Base-by-base conservation (phyloP, 2,888 invertebrate genomes). In the Morpho helenor region DNA sequence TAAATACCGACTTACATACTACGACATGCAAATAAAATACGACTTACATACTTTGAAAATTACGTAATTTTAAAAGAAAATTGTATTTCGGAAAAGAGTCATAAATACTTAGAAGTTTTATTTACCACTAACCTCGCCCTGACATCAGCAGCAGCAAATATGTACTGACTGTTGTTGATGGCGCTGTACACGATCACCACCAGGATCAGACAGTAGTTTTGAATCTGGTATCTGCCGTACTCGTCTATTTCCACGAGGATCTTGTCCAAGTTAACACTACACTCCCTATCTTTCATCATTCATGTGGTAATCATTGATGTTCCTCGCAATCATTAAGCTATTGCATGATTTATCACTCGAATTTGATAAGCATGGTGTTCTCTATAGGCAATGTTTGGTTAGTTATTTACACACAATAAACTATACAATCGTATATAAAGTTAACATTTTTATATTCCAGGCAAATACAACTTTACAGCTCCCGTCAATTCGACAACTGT, bases 141-240 rank as follows among this genome's bases (percentile, higher is more conserved):
- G 2, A 86, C 68, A 16, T 80, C 77, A 2, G 82, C 86, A 4
- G 91, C 90, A 4, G 86, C 82, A 67, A 92, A 92, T 50, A 91
- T 80, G 66, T 89, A 92, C 66, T 87, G 86, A 39, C 83, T 75
- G 56, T 82, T 84, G 68, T 86, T 85, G 49, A 87, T 71, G 4
- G 91, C 89, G 50, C 85, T 80, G 66, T 87, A 80, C 51, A 91
- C 65, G 39, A 92, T 76, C 6, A 88, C 86, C 40, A 90, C 45
- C 49, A 91, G 78, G 50, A 92, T 82, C 56, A 87, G 73, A 48
- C 74, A 68, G 65, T 84, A 91, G 61, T 80, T 85, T 49, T 75
- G 72, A 46, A 80, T 67, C 76, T 91, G 91, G 70, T 81, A 89
- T 55, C 76, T 77, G 9, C 91, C 91, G 65, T 84, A 84, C 67